A percentile compares a stretch with the other conserved stretches of the same genome.
phyloP scores from a whole-genome alignment of 2,888 invertebrate species.

The Cephus pulcher region DNA sequence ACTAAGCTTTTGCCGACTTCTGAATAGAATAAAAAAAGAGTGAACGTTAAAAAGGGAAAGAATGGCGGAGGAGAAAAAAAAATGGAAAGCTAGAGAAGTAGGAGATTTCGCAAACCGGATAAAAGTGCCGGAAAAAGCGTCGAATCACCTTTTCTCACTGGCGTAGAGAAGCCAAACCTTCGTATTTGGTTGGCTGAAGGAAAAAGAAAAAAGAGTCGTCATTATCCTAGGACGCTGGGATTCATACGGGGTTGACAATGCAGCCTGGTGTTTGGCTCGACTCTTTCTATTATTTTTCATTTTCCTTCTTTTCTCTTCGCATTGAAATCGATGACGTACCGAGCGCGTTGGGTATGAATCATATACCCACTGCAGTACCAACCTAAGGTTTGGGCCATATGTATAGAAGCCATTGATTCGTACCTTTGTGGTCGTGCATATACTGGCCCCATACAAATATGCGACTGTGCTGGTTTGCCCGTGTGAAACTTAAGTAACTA shows the following conservation, averaged over 20 bases:
- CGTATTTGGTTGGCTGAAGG: not conserved
- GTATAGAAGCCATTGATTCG: not conserved
- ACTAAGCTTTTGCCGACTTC: not conserved
- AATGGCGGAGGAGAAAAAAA: not conserved
- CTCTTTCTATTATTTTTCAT: constrained; percentile 13
- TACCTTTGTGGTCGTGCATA: not conserved
- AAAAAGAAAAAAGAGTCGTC: constrained; percentile 15
- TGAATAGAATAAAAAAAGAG: not conserved
- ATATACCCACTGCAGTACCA: not conserved
- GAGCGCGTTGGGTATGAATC: not conserved
- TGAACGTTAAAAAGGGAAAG: not conserved
- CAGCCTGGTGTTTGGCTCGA: constrained; percentile 19
- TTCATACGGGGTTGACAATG: constrained; percentile 21
- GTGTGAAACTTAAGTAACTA: not conserved
- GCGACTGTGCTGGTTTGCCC: not conserved
- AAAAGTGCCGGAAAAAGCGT: not conserved
- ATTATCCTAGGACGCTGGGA: constrained; percentile 18
- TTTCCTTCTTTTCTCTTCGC: constrained; percentile 5
- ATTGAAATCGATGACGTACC: constrained; percentile 7
- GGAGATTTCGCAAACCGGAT: not conserved
- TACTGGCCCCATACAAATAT: not conserved
- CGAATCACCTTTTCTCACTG: not conserved
- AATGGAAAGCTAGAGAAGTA: not conserved
- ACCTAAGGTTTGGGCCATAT: not conserved
- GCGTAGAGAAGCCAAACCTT: not conserved